Conservation (phyloP, 2,797 vertebrate species). For the Phalloptychus januarius region DNA sequence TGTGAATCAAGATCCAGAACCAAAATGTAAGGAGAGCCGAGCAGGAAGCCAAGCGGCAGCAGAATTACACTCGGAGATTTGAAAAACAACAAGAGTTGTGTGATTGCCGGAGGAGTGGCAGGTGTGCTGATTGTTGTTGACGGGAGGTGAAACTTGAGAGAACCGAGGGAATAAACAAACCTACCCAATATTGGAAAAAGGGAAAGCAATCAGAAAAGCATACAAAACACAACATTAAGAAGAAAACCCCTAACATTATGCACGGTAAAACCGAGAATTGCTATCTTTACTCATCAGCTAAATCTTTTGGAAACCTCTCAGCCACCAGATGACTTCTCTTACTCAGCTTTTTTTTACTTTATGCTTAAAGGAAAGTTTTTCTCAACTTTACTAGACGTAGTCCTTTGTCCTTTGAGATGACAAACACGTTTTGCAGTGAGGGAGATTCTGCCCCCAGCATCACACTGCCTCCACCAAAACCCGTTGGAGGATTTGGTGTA, state of each 20-base stretch:
- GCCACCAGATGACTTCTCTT: neutral
- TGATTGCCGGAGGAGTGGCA: neutral
- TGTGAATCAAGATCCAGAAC: neutral
- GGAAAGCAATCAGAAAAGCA: neutral
- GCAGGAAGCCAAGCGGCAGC: neutral
- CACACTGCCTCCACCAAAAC: neutral
- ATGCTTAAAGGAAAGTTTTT: constrained; percentile 12
- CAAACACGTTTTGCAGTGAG: neutral
- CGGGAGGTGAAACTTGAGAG: neutral
- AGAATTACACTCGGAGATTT: neutral
- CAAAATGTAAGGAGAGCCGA: neutral
- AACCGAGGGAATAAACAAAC: neutral
- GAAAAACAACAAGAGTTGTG: neutral
- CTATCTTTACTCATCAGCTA: neutral
- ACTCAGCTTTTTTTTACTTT: neutral
- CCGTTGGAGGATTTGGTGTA: neutral
- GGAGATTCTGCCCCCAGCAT: neutral
- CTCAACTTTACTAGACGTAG: neutral
- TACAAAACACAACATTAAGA: neutral
- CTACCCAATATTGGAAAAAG: neutral
- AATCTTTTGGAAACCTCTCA: neutral
- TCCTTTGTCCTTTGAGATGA: neutral
- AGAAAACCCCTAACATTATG: neutral
- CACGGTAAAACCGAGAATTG: neutral
- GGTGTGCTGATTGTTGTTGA: neutral